Evolutionary conservation across 2,113 vertebrate genomes (phyloP).

Genomic region (Ammodytes marinus): DNA sequence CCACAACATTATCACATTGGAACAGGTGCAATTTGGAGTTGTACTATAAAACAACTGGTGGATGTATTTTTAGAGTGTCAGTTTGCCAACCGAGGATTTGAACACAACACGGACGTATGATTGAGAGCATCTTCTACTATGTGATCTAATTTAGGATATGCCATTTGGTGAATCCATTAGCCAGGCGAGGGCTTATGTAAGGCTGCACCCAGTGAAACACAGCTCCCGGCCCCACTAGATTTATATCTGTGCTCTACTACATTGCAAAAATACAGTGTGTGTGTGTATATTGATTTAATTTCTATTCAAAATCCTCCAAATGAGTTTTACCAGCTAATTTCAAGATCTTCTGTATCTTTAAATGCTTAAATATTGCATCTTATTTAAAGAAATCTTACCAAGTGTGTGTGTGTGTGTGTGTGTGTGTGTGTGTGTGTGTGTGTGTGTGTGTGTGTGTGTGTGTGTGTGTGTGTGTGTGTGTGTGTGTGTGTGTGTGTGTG

Average conservation of each 20-base stretch:
- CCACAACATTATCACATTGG: not conserved
- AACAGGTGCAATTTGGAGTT: conserved; percentile 1
- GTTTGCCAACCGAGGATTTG: conserved; percentile 1
- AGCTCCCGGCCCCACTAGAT: not conserved
- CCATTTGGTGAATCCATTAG: conserved; percentile 36
- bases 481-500: too few relatives aligned
- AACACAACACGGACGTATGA: not conserved
- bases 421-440: too few relatives aligned
- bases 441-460: too few relatives aligned
- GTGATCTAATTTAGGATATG: not conserved
- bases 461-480: too few relatives aligned
- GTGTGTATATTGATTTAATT: too few relatives aligned
- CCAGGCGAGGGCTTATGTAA: conserved; percentile 1
- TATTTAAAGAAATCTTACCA: too few relatives aligned
- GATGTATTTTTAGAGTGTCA: conserved; percentile 1
- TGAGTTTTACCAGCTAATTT: too few relatives aligned
- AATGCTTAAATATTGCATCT: too few relatives aligned
- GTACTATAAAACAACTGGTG: not conserved
- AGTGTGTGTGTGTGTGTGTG: too few relatives aligned
- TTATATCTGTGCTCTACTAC: conserved; percentile 1
- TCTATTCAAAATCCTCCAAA: too few relatives aligned
- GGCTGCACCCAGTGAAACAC: conserved; percentile 16
- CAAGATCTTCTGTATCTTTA: too few relatives aligned
- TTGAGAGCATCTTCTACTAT: conserved; percentile 14
- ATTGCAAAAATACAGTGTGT: too few relatives aligned